Evolutionary conservation across 2,113 vertebrate species (phyloP).

Genomic region (Peromyscus polionotus): DNA sequence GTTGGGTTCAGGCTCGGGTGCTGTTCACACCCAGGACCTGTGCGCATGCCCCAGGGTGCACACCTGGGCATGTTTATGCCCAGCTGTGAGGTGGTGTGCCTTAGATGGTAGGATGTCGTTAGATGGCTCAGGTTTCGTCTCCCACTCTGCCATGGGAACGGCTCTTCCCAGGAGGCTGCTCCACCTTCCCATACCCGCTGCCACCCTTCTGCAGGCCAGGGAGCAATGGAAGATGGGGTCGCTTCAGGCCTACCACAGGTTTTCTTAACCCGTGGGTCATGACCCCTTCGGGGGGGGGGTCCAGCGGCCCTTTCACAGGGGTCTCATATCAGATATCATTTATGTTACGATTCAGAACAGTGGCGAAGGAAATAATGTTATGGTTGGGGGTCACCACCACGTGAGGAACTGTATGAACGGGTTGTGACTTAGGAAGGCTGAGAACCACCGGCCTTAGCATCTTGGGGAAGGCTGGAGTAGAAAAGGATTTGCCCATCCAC

Average conservation of each 20-base stretch:
- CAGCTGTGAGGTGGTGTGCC: not conserved
- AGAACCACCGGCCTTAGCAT: not conserved
- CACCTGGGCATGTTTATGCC: slow-evolving; percentile 50
- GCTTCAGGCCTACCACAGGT: not conserved
- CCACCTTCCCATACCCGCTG: slow-evolving; percentile 27
- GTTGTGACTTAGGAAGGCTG: not conserved
- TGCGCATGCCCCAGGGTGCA: not conserved
- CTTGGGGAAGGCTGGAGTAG: not conserved
- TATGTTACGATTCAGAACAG: not conserved
- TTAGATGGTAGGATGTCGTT: slow-evolving; percentile 29
- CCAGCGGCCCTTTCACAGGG: not conserved
- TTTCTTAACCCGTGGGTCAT: not conserved
- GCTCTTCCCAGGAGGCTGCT: not conserved
- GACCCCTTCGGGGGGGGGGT: not conserved
- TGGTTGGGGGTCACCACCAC: not conserved
- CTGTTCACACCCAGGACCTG: not conserved
- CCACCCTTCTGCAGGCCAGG: not conserved
- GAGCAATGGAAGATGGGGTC: not conserved
- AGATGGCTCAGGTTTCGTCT: not conserved
- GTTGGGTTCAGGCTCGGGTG: not conserved
- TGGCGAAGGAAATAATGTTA: not conserved
- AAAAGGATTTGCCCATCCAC: not conserved
- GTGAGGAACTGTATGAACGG: not conserved
- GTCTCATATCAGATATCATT: not conserved
- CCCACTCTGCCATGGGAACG: not conserved